phyloP scores from a whole-genome alignment of 2,888 invertebrate genomes.

The Catocala sponsa region DNA sequence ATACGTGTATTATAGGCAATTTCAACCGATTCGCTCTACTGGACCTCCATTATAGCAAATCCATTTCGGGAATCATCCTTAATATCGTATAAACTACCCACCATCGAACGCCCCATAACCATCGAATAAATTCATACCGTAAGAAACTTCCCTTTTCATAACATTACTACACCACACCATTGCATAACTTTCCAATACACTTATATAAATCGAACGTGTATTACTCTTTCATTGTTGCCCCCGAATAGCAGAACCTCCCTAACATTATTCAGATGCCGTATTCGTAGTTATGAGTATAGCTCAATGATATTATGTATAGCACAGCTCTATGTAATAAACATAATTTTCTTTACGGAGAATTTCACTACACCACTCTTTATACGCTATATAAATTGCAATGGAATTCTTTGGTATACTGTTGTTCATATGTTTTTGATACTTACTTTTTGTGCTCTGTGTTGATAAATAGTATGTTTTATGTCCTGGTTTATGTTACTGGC shows the following conservation, averaged over 20 bases:
- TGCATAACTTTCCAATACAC: conserved; percentile 37
- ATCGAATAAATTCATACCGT: conserved; percentile 7
- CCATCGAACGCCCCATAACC: conserved; percentile 7
- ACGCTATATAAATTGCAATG: conserved; percentile 21
- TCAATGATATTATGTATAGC: conserved; percentile 14
- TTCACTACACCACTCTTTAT: conserved; percentile 25
- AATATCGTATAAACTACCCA: conserved; percentile 13
- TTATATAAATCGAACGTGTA: conserved; percentile 36
- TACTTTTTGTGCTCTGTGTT: not conserved
- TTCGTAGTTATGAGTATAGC: conserved; percentile 45
- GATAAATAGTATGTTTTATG: not conserved
- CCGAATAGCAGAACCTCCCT: conserved; percentile 9
- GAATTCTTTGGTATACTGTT: conserved; percentile 16
- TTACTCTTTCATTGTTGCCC: conserved; percentile 27
- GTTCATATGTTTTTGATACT: not conserved
- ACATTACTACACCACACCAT: conserved; percentile 21
- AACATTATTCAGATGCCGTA: conserved; percentile 40
- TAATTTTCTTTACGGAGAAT: conserved; percentile 31
- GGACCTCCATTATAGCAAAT: conserved; percentile 3
- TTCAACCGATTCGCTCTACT: not conserved
- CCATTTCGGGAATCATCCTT: conserved; percentile 6
- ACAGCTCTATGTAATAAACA: conserved; percentile 31
- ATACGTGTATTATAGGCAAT: not conserved
- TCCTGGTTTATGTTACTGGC: no score
- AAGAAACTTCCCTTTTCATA: conserved; percentile 22